These are phyloP conservation scores for Phortica magna DNA, from an alignment of 2,888 invertebrate species.

Conservation along the genomic window DNA sequence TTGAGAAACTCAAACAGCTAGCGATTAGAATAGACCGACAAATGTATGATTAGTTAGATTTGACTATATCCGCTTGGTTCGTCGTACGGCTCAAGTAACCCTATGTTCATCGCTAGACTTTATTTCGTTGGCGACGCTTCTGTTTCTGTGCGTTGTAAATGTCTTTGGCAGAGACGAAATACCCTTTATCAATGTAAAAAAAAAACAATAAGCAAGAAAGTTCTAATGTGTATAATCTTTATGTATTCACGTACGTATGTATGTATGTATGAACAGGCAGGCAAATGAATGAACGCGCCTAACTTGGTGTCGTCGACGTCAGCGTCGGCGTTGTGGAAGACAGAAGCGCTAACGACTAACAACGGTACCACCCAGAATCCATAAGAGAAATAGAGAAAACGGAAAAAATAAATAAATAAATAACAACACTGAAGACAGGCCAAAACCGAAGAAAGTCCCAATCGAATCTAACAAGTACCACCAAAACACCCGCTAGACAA, in stretches of 20 bases:
- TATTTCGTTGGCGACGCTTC: background rate
- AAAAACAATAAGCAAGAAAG: background rate
- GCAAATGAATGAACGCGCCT: background rate
- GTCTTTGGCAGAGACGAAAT: background rate
- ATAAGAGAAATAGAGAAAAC: background rate
- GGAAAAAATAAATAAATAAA: background rate
- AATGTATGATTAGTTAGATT: too few species aligned
- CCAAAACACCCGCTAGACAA: background rate
- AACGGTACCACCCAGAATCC: constrained; percentile 1
- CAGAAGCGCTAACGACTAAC: background rate
- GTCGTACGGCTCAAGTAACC: background rate
- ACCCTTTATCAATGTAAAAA: background rate
- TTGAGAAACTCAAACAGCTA: too few species aligned
- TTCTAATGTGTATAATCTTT: background rate
- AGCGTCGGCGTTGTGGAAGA: background rate
- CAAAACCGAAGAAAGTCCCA: background rate
- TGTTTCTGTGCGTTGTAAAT: background rate
- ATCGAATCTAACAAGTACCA: background rate
- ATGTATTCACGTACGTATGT: background rate
- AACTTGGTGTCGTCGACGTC: background rate
- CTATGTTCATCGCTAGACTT: background rate
- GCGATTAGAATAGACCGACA: too few species aligned
- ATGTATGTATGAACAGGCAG: constrained; percentile 7
- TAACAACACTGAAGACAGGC: background rate
- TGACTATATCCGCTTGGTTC: background rate